Evolutionary conservation across 2,797 vertebrate species (phyloP).

Genomic region (Amphiprion clarkii): DNA sequence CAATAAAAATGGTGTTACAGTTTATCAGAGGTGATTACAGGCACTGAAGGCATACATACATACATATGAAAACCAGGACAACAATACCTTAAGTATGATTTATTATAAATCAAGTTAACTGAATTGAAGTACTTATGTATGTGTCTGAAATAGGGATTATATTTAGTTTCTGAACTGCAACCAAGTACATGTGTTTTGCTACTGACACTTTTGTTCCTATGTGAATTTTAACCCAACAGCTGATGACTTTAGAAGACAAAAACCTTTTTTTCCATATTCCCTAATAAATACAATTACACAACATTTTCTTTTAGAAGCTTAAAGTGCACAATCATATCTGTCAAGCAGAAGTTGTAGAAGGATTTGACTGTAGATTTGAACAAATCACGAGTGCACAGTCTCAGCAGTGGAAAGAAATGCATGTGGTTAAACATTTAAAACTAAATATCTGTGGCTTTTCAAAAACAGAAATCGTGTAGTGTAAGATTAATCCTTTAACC

Average conservation of each 20-base stretch:
- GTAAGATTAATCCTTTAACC: no score
- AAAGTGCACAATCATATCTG: conserved; percentile 2
- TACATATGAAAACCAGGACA: no score
- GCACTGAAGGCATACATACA: no score
- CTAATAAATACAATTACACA: not conserved
- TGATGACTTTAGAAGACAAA: not conserved
- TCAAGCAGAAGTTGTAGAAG: not conserved
- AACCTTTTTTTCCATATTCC: not conserved
- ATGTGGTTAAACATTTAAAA: not conserved
- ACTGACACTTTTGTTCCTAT: not conserved
- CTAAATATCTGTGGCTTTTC: not conserved
- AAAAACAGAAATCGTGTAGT: no score
- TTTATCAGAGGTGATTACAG: no score
- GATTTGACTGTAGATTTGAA: not conserved
- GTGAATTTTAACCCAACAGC: not conserved
- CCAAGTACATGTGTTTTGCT: not conserved
- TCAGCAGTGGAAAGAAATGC: not conserved
- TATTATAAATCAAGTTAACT: no score
- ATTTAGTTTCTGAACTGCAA: not conserved
- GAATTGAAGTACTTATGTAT: no score
- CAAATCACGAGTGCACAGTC: not conserved
- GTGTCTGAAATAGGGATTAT: no score
- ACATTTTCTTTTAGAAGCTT: conserved; percentile 10
- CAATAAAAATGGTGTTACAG: no score
- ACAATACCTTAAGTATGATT: no score